phyloP scores from a whole-genome alignment of 2,797 vertebrate species.

The Picus viridis region DNA sequence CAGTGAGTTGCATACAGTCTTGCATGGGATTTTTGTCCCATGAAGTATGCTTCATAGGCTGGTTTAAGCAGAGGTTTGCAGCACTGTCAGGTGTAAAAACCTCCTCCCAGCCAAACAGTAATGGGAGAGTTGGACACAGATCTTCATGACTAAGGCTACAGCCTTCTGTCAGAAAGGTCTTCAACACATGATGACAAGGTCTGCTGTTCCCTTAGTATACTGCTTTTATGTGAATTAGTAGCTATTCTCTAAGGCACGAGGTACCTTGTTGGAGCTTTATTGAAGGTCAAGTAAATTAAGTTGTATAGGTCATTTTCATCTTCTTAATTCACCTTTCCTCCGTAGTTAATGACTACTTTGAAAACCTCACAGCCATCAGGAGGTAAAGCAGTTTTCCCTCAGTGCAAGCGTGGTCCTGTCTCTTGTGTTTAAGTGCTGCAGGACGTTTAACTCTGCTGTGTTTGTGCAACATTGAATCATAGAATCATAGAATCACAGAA shows the following conservation, averaged over 20 bases:
- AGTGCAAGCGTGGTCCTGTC: background rate
- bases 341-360: background rate
- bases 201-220: fast-evolving
- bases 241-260: background rate
- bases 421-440: constrained; percentile 26
- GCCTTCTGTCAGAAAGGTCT: background rate
- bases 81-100: background rate
- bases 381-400: background rate
- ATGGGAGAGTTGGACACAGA: background rate
- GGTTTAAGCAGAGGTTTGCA: background rate
- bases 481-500: no score
- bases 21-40: background rate
- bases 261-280: background rate
- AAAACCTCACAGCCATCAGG: background rate
- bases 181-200: background rate
- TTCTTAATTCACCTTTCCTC: background rate
- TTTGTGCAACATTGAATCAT: background rate
- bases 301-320: background rate
- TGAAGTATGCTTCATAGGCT: background rate
- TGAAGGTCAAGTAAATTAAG: constrained; percentile 2
- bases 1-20: background rate
- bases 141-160: fast-evolving
- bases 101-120: fast-evolving
- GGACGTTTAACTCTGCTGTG: constrained; percentile 48
- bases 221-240: background rate